Evolutionary conservation across 64 coral and sea anemone species (phyloP).

Genomic region (Trachythela sp.): DNA sequence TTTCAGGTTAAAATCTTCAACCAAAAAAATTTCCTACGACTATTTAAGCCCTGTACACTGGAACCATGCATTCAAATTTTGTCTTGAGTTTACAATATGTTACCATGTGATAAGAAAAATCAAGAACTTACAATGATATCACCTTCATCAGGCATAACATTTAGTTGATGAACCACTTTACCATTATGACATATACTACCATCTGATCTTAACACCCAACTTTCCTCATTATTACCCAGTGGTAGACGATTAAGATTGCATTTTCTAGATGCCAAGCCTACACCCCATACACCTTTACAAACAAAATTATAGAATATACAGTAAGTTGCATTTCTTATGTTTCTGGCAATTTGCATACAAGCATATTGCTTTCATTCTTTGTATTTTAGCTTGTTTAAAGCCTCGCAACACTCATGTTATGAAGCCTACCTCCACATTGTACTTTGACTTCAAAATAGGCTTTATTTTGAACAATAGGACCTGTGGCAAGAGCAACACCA

Average conservation of each 20-base stretch:
- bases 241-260: slow-evolving; percentile 85
- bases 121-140: slow-evolving; percentile 76
- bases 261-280: slow-evolving; percentile 80
- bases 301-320: not conserved
- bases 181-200: slow-evolving; percentile 67
- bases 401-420: not conserved
- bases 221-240: slow-evolving; percentile 66
- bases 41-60: too few species aligned
- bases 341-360: not conserved
- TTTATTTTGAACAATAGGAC: slow-evolving; percentile 92
- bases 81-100: too few species aligned
- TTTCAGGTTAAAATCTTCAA: too few species aligned
- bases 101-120: too few species aligned
- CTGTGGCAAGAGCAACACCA: slow-evolving; percentile 85
- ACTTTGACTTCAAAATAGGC: slow-evolving; percentile 99
- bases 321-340: not conserved
- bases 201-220: slow-evolving; percentile 93
- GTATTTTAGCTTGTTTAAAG: too few species aligned
- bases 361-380: too few species aligned
- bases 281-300: slow-evolving; percentile 71
- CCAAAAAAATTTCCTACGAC: not conserved
- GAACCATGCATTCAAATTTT: too few species aligned
- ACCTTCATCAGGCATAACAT: slow-evolving; percentile 70
- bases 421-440: slow-evolving; percentile 75
- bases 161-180: slow-evolving; percentile 52